Percentiles rank a stretch among this genome's conserved stretches.
Evolutionary conservation across 2,888 invertebrate species (phyloP).

Genomic region (Sialis fuliginosa): DNA sequence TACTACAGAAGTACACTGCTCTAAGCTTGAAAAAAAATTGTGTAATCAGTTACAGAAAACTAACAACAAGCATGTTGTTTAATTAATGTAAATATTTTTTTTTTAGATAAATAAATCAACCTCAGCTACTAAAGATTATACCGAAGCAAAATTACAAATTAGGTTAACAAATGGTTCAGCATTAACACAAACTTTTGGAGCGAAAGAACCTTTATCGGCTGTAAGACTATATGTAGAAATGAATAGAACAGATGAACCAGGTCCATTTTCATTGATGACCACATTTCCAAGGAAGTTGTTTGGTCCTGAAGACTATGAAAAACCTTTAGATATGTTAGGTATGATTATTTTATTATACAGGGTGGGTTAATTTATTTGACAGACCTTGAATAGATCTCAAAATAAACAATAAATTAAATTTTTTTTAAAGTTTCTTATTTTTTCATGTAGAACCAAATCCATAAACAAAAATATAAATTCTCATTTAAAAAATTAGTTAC

Average conservation of each 20-base stretch:
- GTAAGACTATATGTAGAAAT: conserved; percentile 78
- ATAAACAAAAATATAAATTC: no score
- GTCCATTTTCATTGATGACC: conserved; percentile 71
- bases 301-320: conserved; percentile 69
- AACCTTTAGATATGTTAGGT: conserved; percentile 72
- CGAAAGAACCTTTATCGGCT: conserved; percentile 77
- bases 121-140: conserved; percentile 36
- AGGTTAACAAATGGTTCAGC: conserved; percentile 57
- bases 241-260: conserved; percentile 53
- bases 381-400: background rate
- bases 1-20: no score
- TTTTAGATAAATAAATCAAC: conserved; percentile 10
- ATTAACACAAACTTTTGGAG: conserved; percentile 59
- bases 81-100: no score
- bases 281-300: conserved; percentile 83
- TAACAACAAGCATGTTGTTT: no score
- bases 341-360: conserved; percentile 13
- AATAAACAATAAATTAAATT: no score
- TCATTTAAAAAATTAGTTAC: no score
- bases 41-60: no score
- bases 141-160: conserved; percentile 56
- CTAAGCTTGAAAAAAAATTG: no score
- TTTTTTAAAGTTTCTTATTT: no score
- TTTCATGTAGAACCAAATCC: no score
- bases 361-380: background rate